Evolutionary conservation across 2,797 vertebrate genomes (phyloP).

Genomic region (Diplodus puntazzo): DNA sequence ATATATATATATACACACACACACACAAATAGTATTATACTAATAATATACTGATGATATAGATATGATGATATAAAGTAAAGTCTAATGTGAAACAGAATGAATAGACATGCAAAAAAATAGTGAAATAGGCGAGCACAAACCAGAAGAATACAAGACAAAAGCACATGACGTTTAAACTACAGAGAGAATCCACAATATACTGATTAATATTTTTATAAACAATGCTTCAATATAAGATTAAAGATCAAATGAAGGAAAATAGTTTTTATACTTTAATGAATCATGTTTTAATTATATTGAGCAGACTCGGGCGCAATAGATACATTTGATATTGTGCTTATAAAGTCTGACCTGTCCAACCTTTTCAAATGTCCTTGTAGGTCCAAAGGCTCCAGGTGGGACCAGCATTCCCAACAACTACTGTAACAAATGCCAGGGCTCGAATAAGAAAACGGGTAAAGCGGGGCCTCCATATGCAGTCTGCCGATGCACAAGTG

Average conservation of each 20-base stretch:
- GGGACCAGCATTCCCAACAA: slow-evolving; percentile 94
- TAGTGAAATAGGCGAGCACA: background rate
- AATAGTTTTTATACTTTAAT: background rate
- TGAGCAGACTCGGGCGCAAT: background rate
- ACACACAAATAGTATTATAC: no score
- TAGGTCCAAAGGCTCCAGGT: slow-evolving; percentile 94
- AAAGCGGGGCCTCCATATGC: slow-evolving; percentile 90
- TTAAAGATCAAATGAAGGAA: background rate
- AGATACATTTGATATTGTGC: background rate
- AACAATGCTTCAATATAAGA: background rate
- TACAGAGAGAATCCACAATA: background rate
- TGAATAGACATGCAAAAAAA: no score
- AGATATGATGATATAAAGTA: no score
- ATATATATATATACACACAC: no score
- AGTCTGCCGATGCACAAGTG: slow-evolving; percentile 94
- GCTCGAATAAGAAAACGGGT: slow-evolving; percentile 93
- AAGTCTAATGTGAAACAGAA: no score
- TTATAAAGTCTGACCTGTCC: background rate
- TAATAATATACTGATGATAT: no score
- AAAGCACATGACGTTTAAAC: background rate
- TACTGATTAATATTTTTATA: background rate
- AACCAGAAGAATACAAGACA: background rate
- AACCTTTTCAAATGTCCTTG: slow-evolving; percentile 6
- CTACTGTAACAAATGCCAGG: slow-evolving; percentile 97
- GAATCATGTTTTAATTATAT: background rate